Base-by-base conservation (phyloP, 2,797 vertebrate genomes). In the Champsocephalus esox region DNA sequence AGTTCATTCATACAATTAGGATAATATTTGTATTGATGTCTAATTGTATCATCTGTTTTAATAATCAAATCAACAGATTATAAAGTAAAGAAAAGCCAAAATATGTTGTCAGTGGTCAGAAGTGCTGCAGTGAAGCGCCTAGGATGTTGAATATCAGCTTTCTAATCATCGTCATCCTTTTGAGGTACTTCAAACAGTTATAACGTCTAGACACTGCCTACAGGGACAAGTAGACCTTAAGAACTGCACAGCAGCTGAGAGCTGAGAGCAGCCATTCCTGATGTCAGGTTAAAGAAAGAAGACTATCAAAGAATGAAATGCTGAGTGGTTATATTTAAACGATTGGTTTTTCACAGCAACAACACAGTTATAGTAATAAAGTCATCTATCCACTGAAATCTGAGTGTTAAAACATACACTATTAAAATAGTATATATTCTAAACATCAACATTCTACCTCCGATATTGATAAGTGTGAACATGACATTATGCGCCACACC, bases 111-210 rank as follows among this genome's bases (percentile, higher is more conserved):
- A 43, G 55, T 75, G 50, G 55, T 46, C 14, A n/a, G 55, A 55
- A 52, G 24, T 21, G 32, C 28, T 34, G 14, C 16, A 21, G 52
- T 62, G 57, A 75, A 82, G 62, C 67, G 69, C 43, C 69, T 56
- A 7, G 55, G 17, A 77, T 68, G 58, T 73, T 49, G 28, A 66
- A 46, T 62, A 46, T 57, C 3, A 19, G 10, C 41, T 34, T 41
- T 24, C 24, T 34, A 21, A 65, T 52, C 32, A 43, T 19, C 6
- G 14, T 32, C 21, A 24, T 61, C 41, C 41, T 62, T 48, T 34
- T 19, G 21, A 69, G 41, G 28, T 57, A 34, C 61, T 66, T 67
- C n/a, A 66, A 71, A 68, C 61, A 51, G 16, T 77, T 49, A 56
- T 45, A 34, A 32, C 44, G 54, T 76, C 71, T 59, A 68, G 63